phyloP scores from a whole-genome alignment of 2,113 vertebrate genomes.

The Gallinago media region DNA sequence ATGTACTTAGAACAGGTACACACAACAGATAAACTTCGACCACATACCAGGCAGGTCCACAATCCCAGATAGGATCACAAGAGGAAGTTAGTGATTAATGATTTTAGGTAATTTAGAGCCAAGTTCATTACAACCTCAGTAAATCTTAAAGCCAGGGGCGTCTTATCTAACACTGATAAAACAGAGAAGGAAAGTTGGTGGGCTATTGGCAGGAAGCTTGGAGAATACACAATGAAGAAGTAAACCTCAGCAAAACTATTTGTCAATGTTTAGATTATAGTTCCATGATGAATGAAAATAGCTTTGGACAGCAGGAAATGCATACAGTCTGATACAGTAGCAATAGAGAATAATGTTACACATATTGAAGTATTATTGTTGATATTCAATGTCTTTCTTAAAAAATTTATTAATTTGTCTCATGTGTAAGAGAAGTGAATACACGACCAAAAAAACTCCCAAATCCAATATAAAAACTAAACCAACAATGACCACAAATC shows the following conservation, averaged over 20 bases:
- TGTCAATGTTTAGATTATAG: neutral
- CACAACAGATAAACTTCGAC: neutral
- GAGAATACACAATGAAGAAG: neutral
- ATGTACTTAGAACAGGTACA: neutral
- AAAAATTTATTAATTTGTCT: neutral
- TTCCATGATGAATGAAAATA: neutral
- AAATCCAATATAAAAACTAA: neutral
- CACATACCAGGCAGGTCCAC: neutral
- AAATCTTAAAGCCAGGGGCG: neutral
- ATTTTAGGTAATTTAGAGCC: neutral
- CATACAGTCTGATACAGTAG: neutral
- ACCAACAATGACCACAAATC: fast-evolving
- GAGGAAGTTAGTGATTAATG: slow-evolving; percentile 52
- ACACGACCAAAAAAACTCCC: neutral
- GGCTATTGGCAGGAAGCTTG: neutral
- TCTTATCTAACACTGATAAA: slow-evolving; percentile 7
- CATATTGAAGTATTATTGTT: neutral
- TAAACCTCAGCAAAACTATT: neutral
- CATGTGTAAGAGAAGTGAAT: neutral
- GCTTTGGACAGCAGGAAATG: neutral
- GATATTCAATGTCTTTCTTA: neutral
- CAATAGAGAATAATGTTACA: neutral
- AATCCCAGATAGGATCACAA: neutral
- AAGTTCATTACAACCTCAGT: slow-evolving; percentile 29
- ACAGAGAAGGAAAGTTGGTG: neutral